Conservation (phyloP, 2,888 invertebrate genomes). For the Margaritifera margaritifera region DNA sequence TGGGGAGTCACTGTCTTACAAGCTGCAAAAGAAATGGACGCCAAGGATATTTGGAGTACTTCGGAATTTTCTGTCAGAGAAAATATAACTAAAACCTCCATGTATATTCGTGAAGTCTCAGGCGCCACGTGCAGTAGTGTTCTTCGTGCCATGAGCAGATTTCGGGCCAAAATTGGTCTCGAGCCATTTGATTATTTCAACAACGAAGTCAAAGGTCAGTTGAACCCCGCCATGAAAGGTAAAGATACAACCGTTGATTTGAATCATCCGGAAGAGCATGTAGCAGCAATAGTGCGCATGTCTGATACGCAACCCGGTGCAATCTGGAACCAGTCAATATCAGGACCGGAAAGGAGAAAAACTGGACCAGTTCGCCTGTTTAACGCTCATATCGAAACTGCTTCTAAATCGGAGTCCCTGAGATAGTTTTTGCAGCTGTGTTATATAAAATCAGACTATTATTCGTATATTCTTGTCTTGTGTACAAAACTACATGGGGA, state of each 20-base stretch:
- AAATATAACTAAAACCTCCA: constrained; percentile 17
- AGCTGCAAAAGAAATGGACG: constrained; percentile 15
- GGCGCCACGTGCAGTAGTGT: neutral
- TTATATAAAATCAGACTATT: too few species aligned
- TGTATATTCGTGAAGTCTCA: constrained; percentile 18
- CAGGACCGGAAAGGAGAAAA: neutral
- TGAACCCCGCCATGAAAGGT: neutral
- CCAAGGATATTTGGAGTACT: constrained; percentile 26
- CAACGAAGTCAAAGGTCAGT: neutral
- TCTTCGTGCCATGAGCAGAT: too few species aligned
- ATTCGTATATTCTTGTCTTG: too few species aligned
- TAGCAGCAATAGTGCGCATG: constrained; percentile 1
- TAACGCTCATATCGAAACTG: constrained; percentile 8
- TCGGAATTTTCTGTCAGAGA: constrained; percentile 11
- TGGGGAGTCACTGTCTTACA: constrained; percentile 24
- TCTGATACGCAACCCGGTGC: constrained; percentile 9
- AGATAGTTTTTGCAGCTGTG: constrained; percentile 4
- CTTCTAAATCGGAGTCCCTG: neutral
- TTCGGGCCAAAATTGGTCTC: too few species aligned
- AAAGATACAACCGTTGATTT: constrained; percentile 1
- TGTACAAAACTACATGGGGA: too few species aligned
- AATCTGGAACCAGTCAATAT: neutral
- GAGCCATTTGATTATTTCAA: constrained; percentile 6
- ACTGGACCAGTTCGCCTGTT: constrained; percentile 1
- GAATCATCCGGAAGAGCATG: constrained; percentile 2